Percentiles rank a stretch among this genome's conserved stretches.
Evolutionary conservation across 2,113 vertebrate genomes (phyloP).

Genomic region (Tinamus guttatus): DNA sequence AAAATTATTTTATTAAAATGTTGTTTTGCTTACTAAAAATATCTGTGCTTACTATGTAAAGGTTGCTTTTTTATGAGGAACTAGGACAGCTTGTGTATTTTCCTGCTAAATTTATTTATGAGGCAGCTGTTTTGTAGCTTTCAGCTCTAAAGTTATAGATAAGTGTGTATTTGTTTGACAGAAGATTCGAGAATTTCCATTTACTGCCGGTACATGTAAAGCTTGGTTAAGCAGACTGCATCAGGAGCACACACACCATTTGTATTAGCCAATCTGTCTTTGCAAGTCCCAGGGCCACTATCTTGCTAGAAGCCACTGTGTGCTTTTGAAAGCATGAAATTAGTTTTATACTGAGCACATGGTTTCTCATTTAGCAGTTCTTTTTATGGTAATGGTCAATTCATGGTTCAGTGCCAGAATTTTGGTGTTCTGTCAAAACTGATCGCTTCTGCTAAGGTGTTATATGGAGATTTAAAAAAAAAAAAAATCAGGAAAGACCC

Average conservation of each 20-base stretch:
- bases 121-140: conserved; percentile 78
- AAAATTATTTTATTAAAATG: conserved; percentile 11
- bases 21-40: conserved; percentile 55
- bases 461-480: conserved; percentile 75
- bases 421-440: conserved; percentile 74
- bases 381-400: conserved; percentile 88
- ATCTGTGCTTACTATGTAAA: conserved; percentile 41
- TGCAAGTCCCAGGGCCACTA: conserved; percentile 84
- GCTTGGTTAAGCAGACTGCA: conserved; percentile 79
- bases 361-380: conserved; percentile 83
- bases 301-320: conserved; percentile 84
- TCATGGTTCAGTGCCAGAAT: conserved; percentile 81
- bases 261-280: conserved; percentile 83
- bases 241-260: conserved; percentile 77
- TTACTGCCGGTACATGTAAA: conserved; percentile 79
- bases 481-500: neutral
- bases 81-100: conserved; percentile 67
- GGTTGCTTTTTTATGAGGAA: conserved; percentile 60
- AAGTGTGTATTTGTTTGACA: conserved; percentile 78
- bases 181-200: conserved; percentile 80
- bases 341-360: conserved; percentile 86
- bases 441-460: conserved; percentile 82
- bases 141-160: conserved; percentile 75
- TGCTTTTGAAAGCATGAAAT: conserved; percentile 91
- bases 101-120: conserved; percentile 75